Evolutionary conservation across 1,140 invertebrate species (phyloP), one percentile per base, ranked within the genome.

Genomic region (Bombus pyrosoma): DNA sequence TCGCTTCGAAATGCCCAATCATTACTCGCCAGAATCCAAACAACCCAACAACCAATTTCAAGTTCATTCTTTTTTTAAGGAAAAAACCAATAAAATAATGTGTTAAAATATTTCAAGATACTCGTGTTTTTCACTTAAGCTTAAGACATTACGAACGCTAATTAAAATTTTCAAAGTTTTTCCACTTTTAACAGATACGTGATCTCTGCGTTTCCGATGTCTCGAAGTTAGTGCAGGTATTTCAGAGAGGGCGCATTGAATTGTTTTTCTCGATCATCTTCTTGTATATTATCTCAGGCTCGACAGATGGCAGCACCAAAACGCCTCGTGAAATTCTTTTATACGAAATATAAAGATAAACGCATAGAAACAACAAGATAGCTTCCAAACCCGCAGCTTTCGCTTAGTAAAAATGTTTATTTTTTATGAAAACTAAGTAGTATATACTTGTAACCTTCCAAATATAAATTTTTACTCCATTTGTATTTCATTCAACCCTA

Each of bases 11-110:
- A 94, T 93, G 91, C 93, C 93, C 93, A 93, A 90, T 94, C 93
- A 94, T 94, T 94, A 95, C 91, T 94, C 93, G 93, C 93, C 92
- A 94, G 94, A 93, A 94, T 94, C 86, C 93, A 89, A 89, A 90
- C 9, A 93, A 92, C 91, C 92, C 82, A 89, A 93, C 90, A 91
- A 95, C 86, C 92, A 86, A 92, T 94, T 95, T 93, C 93, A 94
- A 94, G 93, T 94, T 95, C 92, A 94, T 94, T 95, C 92, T 95
- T 95, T 95, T 95, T 94, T 94, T 93, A 95, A 93, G 91, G 87
- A 92, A 93, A 93, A 92, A 92, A 92, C 47, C 83, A 90, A 90
- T 90, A 90, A 94, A 94, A 93, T 92, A 92, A 93, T 92, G 89
- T 93, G 91, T 92, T 91, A 90, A 93, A 93, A 92, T 92, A 93